phyloP scores from a whole-genome alignment of 2,113 vertebrate species.

The Microcebus murinus region DNA sequence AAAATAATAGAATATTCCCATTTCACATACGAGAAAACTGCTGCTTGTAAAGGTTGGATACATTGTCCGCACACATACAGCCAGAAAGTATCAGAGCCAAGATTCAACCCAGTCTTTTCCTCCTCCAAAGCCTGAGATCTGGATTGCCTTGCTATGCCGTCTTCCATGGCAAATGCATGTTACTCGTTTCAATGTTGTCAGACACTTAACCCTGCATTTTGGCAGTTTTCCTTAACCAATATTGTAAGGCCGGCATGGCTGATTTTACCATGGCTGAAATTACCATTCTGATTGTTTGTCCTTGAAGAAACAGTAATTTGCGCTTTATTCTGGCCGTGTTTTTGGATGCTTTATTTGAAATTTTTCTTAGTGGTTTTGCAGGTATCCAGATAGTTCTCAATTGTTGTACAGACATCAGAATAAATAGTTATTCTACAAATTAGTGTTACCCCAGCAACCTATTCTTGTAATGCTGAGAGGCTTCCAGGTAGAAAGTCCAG shows the following conservation, averaged over 20 bases:
- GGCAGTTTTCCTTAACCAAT: background rate
- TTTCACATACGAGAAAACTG: background rate
- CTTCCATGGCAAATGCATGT: background rate
- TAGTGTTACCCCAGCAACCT: background rate
- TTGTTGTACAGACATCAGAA: background rate
- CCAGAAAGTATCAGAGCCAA: background rate
- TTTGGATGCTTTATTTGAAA: background rate
- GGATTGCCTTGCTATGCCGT: background rate
- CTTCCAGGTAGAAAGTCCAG: too few relatives aligned
- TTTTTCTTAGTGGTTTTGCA: constrained; percentile 41
- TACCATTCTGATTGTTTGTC: constrained; percentile 38
- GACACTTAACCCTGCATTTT: background rate
- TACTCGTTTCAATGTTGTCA: background rate
- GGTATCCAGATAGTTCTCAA: background rate
- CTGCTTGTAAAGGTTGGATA: background rate
- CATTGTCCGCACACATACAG: background rate
- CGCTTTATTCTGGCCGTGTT: background rate
- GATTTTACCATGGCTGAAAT: background rate
- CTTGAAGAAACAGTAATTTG: constrained; percentile 44
- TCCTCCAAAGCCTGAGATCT: background rate
- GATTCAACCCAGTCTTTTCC: background rate
- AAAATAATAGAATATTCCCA: constrained; percentile 62
- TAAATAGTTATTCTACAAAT: constrained; percentile 31
- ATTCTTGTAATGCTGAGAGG: too few relatives aligned
- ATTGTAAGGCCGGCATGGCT: background rate